A percentile compares a stretch with the other conserved stretches of the same genome.
These are phyloP conservation scores for Hesperia comma DNA, from an alignment of 2,888 invertebrate genomes.

Conservation along the genomic window DNA sequence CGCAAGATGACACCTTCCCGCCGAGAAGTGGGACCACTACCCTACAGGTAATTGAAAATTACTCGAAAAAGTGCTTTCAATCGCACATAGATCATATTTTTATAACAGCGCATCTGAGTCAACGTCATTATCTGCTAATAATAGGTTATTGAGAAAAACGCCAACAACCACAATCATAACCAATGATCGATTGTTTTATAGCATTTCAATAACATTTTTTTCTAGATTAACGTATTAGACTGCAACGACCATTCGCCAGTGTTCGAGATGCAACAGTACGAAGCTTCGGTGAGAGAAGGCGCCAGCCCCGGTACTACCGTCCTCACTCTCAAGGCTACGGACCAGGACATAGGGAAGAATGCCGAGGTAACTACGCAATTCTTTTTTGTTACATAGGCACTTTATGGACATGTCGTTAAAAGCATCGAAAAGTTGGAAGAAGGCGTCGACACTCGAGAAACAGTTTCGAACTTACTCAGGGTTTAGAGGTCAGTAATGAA, in stretches of 20 bases:
- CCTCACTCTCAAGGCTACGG: slow-evolving; percentile 94
- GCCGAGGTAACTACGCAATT: slow-evolving; percentile 85
- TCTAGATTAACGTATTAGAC: slow-evolving; percentile 94
- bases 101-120: too few relatives aligned
- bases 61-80: background rate
- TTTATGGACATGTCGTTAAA: too few relatives aligned
- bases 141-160: too few relatives aligned
- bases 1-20: slow-evolving; percentile 94
- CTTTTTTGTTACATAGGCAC: too few relatives aligned
- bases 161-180: too few relatives aligned
- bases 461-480: too few relatives aligned
- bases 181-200: too few relatives aligned
- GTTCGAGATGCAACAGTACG: slow-evolving; percentile 96
- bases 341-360: slow-evolving; percentile 95
- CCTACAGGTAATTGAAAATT: slow-evolving; percentile 79
- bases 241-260: slow-evolving; percentile 97
- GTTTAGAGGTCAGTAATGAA: too few relatives aligned
- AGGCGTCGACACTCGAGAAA: too few relatives aligned
- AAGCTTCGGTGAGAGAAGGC: slow-evolving; percentile 94
- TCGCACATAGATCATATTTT: too few relatives aligned
- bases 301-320: slow-evolving; percentile 94
- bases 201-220: slow-evolving; percentile 9
- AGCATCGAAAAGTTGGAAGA: too few relatives aligned
- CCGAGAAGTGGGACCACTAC: slow-evolving; percentile 95
- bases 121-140: too few relatives aligned